phyloP scores from a whole-genome alignment of 2,888 invertebrate species.

The Cerceris rybyensis region DNA sequence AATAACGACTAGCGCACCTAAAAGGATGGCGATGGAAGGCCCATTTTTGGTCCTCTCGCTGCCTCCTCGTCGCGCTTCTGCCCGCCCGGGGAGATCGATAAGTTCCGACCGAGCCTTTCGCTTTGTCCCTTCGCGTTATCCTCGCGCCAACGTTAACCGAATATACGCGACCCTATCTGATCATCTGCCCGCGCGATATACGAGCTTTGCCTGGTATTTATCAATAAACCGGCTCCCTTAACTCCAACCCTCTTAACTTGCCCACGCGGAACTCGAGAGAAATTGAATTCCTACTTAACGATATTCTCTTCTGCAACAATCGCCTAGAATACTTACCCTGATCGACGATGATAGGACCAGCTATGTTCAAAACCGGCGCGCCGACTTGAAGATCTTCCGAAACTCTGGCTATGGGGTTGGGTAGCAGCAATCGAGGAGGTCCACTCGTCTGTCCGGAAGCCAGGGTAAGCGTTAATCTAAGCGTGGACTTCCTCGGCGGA shows the following conservation, averaged over 20 bases:
- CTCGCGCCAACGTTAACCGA: constrained; percentile 43
- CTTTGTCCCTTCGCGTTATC: constrained; percentile 46
- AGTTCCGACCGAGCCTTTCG: constrained; percentile 38
- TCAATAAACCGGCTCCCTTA: constrained; percentile 45
- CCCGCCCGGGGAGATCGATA: constrained; percentile 43
- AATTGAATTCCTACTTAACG: constrained; percentile 32
- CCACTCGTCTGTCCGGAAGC: constrained; percentile 90
- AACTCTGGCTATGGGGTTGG: constrained; percentile 89
- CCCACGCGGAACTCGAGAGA: constrained; percentile 7
- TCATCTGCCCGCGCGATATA: constrained; percentile 38
- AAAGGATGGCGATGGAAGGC: constrained; percentile 48
- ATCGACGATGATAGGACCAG: constrained; percentile 86
- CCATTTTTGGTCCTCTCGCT: constrained; percentile 56
- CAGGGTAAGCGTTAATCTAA: constrained; percentile 85
- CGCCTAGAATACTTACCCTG: constrained; percentile 54
- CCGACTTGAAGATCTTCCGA: constrained; percentile 90
- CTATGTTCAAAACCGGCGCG: constrained; percentile 90
- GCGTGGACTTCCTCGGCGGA: constrained; percentile 87
- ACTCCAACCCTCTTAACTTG: constrained; percentile 22
- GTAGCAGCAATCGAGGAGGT: constrained; percentile 91
- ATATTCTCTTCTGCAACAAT: constrained; percentile 1
- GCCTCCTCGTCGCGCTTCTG: constrained; percentile 38
- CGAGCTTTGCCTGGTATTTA: constrained; percentile 39
- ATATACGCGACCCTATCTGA: constrained; percentile 42
- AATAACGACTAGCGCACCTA: constrained; percentile 61